Evolutionary conservation across 2,888 invertebrate species (phyloP), one percentile per base, ranked within the genome.

Genomic region (Caenorhabditis sp.): DNA sequence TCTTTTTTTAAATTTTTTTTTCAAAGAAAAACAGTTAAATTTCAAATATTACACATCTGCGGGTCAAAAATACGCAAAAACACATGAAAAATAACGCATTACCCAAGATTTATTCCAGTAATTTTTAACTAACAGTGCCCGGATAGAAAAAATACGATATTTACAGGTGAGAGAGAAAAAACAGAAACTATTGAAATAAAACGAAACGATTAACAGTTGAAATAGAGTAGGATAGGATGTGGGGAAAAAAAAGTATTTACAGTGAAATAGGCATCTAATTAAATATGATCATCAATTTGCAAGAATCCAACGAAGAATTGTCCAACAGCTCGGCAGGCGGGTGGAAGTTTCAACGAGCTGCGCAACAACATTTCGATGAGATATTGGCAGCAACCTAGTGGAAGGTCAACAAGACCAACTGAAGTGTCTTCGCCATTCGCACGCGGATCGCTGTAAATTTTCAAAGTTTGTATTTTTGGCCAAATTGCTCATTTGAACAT

Each of bases 391-490:
- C 73, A 76, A 10, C 70, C 63, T 12, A 67, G 60, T 3, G 86
- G 84, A 14, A 84, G 59, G 49, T 83, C 83, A 23, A 85, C 56
- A 2, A 84, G 56, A 23, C 83, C 81, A 1, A 86, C 86, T 5
- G 83, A 83, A 8, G 84, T 75, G 64, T 86, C 86, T 53, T 81
- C 78, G 21, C 86, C 86, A 53, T 82, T 85, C 2, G 84, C 86
- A 26, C 85, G 81, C 0, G 86, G 86, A 66, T 85, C 85, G 59
- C 83, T 84, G 67, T 49, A 80, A 64, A 27, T 14, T 27, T 36
- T 27, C 17, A 27, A n/a, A n/a, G 36, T 8, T 54, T 23, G 50
- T 21, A 43, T 10, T 43, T 43, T 36, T 49, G 17, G 5, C 36
- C 10, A 8, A 8, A 36, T 5, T 10, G 10, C 10, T 36, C 36